phyloP scores from a whole-genome alignment of 2,888 invertebrate genomes.

The Spodoptera exigua region DNA sequence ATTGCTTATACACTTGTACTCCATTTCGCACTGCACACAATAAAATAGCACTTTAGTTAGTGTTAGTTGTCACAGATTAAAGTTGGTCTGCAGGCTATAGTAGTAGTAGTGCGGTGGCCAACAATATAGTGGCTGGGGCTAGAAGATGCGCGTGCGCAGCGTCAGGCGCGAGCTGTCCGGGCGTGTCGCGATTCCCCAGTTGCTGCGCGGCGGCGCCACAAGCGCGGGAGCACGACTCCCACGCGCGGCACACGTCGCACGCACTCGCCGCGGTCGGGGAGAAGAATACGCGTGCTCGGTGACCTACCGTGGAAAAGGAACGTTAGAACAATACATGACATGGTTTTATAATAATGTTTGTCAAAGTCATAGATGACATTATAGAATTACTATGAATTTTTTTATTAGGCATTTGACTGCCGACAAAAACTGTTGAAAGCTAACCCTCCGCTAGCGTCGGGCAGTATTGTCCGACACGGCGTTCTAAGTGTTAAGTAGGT shows the following conservation, averaged over 20 bases:
- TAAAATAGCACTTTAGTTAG: conserved; percentile 2
- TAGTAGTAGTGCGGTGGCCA: conserved; percentile 39
- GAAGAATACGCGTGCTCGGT: conserved; percentile 95
- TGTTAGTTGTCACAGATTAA: conserved; percentile 3
- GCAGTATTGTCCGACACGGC: no score
- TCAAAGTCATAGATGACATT: no score
- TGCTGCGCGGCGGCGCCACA: conserved; percentile 77
- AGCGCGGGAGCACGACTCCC: conserved; percentile 80
- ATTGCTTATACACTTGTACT: not conserved
- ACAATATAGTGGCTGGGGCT: conserved; percentile 22
- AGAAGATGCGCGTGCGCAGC: conserved; percentile 22
- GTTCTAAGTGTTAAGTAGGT: no score
- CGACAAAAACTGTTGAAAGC: no score
- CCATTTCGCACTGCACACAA: conserved; percentile 18
- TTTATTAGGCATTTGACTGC: no score
- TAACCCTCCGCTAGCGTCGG: no score
- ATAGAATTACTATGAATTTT: no score
- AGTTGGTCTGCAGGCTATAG: conserved; percentile 21
- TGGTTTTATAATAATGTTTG: no score
- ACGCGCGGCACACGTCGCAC: conserved; percentile 94
- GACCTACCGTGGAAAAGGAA: conserved; percentile 84
- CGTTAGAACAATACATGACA: no score
- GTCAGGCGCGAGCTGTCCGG: conserved; percentile 40
- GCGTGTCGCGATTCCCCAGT: conserved; percentile 37
- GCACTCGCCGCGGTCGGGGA: conserved; percentile 91